These are phyloP conservation scores for Clupea harengus DNA, from an alignment of 2,113 vertebrate genomes.

Conservation along the genomic window DNA sequence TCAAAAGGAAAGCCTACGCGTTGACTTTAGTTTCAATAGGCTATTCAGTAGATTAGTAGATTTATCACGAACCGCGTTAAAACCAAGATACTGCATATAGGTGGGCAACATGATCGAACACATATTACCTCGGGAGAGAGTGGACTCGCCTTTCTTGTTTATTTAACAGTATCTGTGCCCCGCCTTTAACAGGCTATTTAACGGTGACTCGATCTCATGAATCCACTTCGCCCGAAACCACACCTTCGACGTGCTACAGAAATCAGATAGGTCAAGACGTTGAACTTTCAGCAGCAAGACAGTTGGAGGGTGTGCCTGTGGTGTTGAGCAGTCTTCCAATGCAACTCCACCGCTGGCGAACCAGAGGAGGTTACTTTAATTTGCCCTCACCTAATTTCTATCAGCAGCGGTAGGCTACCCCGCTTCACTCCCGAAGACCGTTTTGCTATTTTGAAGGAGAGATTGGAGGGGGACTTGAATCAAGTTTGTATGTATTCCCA, in stretches of 20 bases:
- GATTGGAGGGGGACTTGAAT: conserved; percentile 18
- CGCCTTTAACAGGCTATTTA: conserved; percentile 9
- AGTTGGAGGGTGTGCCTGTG: conserved; percentile 53
- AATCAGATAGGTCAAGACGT: conserved; percentile 24
- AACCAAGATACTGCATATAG: background rate
- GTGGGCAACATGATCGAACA: background rate
- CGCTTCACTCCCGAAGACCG: background rate
- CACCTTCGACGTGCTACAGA: conserved; percentile 35
- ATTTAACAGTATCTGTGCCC: background rate
- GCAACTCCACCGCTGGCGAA: background rate
- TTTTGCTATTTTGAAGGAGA: background rate
- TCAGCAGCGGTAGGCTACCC: background rate
- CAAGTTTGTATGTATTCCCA: background rate
- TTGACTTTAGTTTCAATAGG: no score
- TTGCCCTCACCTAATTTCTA: background rate
- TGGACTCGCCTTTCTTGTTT: background rate
- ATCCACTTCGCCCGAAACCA: conserved; percentile 29
- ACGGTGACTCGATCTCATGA: background rate
- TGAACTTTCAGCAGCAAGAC: conserved; percentile 30
- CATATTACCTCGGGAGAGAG: background rate
- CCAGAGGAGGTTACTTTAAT: background rate
- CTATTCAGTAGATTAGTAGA: no score
- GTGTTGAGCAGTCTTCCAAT: background rate
- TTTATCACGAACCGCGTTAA: background rate
- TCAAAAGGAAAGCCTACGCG: no score